phyloP scores from a whole-genome alignment of 1,140 invertebrate species.

The Pseudobourletiella spinata region DNA sequence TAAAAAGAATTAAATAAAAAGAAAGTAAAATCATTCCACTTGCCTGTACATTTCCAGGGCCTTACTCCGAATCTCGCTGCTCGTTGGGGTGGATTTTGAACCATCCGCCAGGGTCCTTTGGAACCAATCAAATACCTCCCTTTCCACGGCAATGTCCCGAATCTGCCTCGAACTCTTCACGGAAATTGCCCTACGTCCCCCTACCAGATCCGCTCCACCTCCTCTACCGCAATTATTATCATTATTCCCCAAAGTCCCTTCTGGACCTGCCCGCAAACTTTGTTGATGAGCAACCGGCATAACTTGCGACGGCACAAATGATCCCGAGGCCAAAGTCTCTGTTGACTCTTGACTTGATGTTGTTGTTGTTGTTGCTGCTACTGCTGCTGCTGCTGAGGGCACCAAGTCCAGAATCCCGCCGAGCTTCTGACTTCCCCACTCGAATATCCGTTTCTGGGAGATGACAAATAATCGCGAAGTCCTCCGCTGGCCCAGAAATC shows the following conservation, averaged over 20 bases:
- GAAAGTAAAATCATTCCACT: too few species aligned
- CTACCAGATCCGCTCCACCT: too few species aligned
- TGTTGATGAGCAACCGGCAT: neutral
- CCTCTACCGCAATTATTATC: too few species aligned
- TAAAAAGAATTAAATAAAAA: too few species aligned
- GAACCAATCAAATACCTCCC: conserved; percentile 21
- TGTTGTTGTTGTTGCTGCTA: too few species aligned
- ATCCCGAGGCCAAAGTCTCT: too few species aligned
- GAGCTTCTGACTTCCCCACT: conserved; percentile 31
- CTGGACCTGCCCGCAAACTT: neutral
- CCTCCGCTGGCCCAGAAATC: conserved; percentile 32
- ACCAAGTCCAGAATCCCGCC: neutral
- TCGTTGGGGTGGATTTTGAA: too few species aligned
- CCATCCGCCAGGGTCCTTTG: neutral
- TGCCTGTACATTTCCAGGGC: conserved; percentile 27
- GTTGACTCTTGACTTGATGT: neutral
- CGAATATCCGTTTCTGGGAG: conserved; percentile 37
- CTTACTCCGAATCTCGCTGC: conserved; percentile 21
- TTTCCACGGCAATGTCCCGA: conserved; percentile 22
- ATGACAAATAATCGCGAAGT: conserved; percentile 36
- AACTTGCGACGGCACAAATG: neutral
- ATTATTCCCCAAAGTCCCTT: too few species aligned
- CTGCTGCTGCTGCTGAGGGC: neutral
- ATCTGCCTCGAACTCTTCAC: conserved; percentile 13
- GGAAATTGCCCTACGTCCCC: neutral